A percentile compares a stretch with the other conserved stretches of the same genome.
phyloP scores from a whole-genome alignment of 1,140 invertebrate genomes.

The Xylocopa sonorina region DNA sequence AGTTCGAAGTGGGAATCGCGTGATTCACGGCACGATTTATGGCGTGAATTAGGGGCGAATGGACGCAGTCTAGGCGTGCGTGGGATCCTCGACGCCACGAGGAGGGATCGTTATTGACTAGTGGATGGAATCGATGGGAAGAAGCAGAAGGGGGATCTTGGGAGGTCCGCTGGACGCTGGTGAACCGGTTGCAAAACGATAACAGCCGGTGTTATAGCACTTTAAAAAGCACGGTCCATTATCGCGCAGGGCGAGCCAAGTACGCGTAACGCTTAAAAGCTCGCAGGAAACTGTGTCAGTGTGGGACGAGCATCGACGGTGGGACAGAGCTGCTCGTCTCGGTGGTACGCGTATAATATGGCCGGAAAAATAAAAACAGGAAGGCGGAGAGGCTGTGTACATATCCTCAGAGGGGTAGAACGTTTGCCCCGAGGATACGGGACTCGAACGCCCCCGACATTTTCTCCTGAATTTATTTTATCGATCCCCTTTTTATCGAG shows the following conservation, averaged over 20 bases:
- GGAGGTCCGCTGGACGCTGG: slow-evolving; percentile 21
- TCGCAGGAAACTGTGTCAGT: slow-evolving; percentile 31
- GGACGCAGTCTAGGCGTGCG: neutral
- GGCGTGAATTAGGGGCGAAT: neutral
- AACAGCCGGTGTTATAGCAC: slow-evolving; percentile 57
- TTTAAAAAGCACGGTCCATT: slow-evolving; percentile 60
- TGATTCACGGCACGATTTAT: neutral
- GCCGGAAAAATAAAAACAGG: slow-evolving; percentile 10
- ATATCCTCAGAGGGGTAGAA: slow-evolving; percentile 5
- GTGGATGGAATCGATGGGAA: slow-evolving; percentile 7
- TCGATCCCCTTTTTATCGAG: neutral
- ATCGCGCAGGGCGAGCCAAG: slow-evolving; percentile 50
- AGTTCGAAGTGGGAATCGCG: neutral
- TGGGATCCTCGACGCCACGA: neutral
- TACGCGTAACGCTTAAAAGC: slow-evolving; percentile 56
- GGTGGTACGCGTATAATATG: slow-evolving; percentile 9
- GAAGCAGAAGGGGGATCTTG: neutral
- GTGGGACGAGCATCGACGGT: neutral
- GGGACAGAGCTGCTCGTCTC: neutral
- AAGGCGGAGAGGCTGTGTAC: too few relatives aligned
- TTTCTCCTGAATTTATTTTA: slow-evolving; percentile 8
- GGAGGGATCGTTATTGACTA: neutral
- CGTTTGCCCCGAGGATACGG: slow-evolving; percentile 9
- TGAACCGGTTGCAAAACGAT: slow-evolving; percentile 56
- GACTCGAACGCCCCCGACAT: neutral